These are phyloP conservation scores for Bhutanitis thaidina DNA, from an alignment of 2,888 invertebrate genomes.

Conservation along the genomic window DNA sequence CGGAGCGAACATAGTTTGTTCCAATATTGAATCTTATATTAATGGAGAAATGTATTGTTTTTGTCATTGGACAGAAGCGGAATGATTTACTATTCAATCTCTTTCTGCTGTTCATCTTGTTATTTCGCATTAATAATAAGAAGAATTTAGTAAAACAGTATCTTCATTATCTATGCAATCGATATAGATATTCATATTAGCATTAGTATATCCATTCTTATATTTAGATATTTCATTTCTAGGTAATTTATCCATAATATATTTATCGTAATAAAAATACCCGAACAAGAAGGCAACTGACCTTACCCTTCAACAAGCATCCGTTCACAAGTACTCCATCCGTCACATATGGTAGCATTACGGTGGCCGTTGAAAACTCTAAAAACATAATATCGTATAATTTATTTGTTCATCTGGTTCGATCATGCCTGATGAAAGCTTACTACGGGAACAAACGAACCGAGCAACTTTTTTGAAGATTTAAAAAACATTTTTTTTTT, in stretches of 20 bases:
- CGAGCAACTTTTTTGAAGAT: too few species aligned
- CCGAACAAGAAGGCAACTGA: neutral
- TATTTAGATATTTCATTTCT: too few species aligned
- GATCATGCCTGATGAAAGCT: neutral
- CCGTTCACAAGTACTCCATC: constrained; percentile 4
- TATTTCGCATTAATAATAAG: too few species aligned
- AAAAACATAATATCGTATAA: neutral
- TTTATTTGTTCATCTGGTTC: constrained; percentile 5
- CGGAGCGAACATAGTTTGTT: constrained; percentile 27
- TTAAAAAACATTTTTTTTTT: too few species aligned
- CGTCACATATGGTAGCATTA: constrained; percentile 8
- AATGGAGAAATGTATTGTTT: constrained; percentile 15
- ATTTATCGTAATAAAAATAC: neutral
- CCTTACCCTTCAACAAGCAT: neutral
- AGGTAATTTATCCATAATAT: too few species aligned
- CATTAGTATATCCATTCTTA: too few species aligned
- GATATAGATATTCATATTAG: too few species aligned
- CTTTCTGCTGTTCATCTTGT: too few species aligned
- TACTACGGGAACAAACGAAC: neutral
- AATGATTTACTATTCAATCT: constrained; percentile 1
- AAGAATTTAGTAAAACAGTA: too few species aligned
- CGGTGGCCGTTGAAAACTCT: constrained; percentile 3
- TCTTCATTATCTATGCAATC: too few species aligned
- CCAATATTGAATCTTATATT: constrained; percentile 2
- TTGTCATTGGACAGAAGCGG: constrained; percentile 3